Conservation (phyloP, 2,113 vertebrate species). For the Athene cunicularia region DNA sequence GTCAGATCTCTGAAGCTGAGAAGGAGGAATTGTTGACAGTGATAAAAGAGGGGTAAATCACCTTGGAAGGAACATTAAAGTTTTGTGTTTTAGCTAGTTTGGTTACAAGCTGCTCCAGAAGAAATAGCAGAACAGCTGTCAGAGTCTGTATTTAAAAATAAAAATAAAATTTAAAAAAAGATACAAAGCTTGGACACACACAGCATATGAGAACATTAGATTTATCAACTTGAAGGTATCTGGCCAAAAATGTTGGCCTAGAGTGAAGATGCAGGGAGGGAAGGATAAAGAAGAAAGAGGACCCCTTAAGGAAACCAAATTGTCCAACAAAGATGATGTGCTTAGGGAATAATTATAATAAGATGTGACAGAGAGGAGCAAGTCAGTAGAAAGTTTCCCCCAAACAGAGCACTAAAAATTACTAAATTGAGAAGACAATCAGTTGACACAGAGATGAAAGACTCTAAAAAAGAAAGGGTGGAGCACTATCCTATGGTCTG, state of each 20-base stretch:
- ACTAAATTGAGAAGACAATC: background rate
- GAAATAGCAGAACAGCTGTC: background rate
- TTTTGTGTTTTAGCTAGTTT: background rate
- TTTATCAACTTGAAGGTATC: background rate
- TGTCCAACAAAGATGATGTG: background rate
- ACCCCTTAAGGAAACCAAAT: background rate
- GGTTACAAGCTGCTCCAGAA: background rate
- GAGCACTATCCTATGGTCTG: background rate
- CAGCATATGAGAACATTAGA: background rate
- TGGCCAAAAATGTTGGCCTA: rapidly evolving
- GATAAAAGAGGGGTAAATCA: background rate
- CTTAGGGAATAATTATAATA: background rate
- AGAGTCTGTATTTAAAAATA: background rate
- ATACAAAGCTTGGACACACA: background rate
- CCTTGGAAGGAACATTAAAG: background rate
- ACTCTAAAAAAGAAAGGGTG: background rate
- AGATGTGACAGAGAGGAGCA: background rate
- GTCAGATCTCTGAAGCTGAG: background rate
- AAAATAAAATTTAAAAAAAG: background rate
- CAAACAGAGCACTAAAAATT: background rate
- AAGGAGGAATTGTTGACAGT: background rate
- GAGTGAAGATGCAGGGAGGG: background rate
- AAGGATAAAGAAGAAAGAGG: background rate
- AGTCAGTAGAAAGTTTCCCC: background rate
- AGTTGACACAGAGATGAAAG: background rate